Evolutionary conservation across 2,113 vertebrate genomes (phyloP).

Genomic region (Gallinago media): DNA sequence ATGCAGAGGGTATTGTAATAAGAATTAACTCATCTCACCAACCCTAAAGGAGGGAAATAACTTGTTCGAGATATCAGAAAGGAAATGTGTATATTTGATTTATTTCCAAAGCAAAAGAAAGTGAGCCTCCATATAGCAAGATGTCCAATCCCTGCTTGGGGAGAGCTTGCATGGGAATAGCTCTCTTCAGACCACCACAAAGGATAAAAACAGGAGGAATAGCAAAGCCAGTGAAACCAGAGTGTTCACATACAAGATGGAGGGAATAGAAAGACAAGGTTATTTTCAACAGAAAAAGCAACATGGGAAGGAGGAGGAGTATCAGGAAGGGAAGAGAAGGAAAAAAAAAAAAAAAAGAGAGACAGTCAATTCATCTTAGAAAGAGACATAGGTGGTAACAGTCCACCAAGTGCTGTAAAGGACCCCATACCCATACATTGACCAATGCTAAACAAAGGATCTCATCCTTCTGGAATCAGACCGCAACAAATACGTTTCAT

Average conservation of each 20-base stretch:
- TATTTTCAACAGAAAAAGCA: neutral
- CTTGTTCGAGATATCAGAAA: neutral
- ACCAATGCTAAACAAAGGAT: neutral
- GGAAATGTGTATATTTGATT: neutral
- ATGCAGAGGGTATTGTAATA: neutral
- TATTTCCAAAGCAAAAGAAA: neutral
- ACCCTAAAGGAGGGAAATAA: neutral
- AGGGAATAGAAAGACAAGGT: neutral
- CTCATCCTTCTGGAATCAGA: neutral
- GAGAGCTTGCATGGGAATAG: neutral
- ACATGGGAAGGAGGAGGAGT: neutral
- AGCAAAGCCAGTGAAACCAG: neutral
- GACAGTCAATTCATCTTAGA: neutral
- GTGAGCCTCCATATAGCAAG: neutral
- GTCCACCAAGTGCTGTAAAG: neutral
- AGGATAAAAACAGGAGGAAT: neutral
- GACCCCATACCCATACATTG: neutral
- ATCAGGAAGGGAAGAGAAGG: neutral
- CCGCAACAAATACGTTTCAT: neutral
- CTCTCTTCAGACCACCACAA: neutral
- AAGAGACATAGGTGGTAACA: neutral
- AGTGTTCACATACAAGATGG: fast-evolving
- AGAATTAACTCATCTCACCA: neutral
- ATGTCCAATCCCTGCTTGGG: neutral
- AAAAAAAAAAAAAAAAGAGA: neutral